Conservation (phyloP, 2,797 vertebrate genomes). For the Hephaestus fuliginosus region DNA sequence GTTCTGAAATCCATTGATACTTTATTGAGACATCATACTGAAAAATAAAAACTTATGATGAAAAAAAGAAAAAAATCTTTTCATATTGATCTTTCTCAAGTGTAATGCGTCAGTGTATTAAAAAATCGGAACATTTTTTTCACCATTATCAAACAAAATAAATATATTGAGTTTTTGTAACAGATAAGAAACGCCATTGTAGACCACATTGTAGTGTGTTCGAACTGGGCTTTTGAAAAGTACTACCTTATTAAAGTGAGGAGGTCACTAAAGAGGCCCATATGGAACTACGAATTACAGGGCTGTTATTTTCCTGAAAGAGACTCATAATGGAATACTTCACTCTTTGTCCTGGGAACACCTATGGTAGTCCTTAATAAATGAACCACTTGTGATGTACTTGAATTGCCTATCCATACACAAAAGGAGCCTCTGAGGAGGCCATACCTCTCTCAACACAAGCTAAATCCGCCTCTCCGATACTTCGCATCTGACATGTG, state of each 20-base stretch:
- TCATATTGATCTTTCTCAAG: slow-evolving; percentile 14
- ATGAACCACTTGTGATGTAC: slow-evolving; percentile 54
- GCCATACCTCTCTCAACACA: slow-evolving; percentile 25
- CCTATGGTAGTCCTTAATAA: slow-evolving; percentile 43
- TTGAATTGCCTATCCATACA: slow-evolving; percentile 53
- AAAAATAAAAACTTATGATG: slow-evolving; percentile 23
- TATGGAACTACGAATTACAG: slow-evolving; percentile 54
- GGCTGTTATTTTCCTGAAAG: slow-evolving; percentile 47
- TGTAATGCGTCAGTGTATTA: slow-evolving; percentile 3
- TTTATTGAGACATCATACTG: slow-evolving; percentile 4
- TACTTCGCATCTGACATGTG: slow-evolving; percentile 52
- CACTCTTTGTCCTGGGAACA: slow-evolving; percentile 53
- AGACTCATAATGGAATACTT: slow-evolving; percentile 53
- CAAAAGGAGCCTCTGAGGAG: slow-evolving; percentile 54
- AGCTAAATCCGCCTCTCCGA: slow-evolving; percentile 36
- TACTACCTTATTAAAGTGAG: background rate
- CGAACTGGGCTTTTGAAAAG: too few relatives aligned
- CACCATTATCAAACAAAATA: background rate
- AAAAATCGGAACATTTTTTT: background rate
- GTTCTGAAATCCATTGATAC: slow-evolving; percentile 15
- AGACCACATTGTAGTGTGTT: too few relatives aligned
- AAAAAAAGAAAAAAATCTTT: slow-evolving; percentile 31
- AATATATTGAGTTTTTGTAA: too few relatives aligned
- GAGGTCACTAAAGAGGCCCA: slow-evolving; percentile 33
- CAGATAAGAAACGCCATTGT: too few relatives aligned